Evolutionary conservation across 2,888 invertebrate species (phyloP), one percentile per base, ranked within the genome.

Genomic region (Matsumyia berberina): DNA sequence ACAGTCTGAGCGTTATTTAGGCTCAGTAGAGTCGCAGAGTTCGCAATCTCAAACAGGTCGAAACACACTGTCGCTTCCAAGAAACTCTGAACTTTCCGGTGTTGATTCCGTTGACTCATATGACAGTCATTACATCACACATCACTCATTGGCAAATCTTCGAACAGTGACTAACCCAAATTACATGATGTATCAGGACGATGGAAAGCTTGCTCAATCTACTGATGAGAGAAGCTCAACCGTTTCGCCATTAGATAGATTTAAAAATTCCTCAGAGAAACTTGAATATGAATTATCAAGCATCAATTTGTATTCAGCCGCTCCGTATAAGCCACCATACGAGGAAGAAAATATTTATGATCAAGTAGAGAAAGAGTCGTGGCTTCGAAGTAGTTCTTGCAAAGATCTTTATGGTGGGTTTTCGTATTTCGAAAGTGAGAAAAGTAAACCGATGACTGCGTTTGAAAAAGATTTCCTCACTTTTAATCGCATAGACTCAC

Each of bases 341-440:
- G 88, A 92, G 60, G 88, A 89, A 8, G 89, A 90, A 78, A 91
- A 90, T 51, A 90, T 90, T 39, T 90, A 90, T 82, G 91, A 90
- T 86, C 89, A 90, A 89, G 91, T 91, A 2, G 89, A 90, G 66
- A 91, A 91, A 55, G 91, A 92, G 51, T 89, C 91, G 15, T 96
- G 96, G 95, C 95, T 96, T 86, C 95, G 96, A 89, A 96, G 96
- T 90, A 95, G 95, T 88, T 96, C 96, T 89, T 96, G 96, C 92
- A 95, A 96, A 92, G 96, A 96, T 90, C 93, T 97, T 82, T 95
- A 95, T 90, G 96, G 96, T 90, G 95, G 94, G 90, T 87, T 87
- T 49, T 93, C 94, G 88, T 94, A 94, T 87, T 94, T 94, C 89
- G 94, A 93, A 64, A 92, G 93, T 58, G 92, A 93, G 78, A 92